Evolutionary conservation across 2,113 vertebrate species (phyloP), one percentile per base, ranked within the genome.

Genomic region (Drymodes brunneopygia): DNA sequence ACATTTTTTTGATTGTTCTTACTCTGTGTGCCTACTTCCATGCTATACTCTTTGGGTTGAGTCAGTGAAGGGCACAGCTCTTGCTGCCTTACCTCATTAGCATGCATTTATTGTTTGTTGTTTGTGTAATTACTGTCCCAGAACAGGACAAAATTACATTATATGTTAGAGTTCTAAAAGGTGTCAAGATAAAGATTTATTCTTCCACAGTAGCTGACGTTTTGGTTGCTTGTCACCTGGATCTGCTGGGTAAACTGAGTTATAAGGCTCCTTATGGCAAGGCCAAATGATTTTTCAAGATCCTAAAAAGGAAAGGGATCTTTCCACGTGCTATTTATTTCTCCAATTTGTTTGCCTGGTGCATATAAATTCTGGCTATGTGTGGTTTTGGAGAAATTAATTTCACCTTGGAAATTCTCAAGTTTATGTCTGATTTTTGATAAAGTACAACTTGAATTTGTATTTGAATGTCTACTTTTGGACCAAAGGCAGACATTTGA

Each of bases 71-170:
- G 73, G 33, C 25, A 82, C 45, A 70, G 90, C 86, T 95, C 74
- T 96, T 96, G 47, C 67, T 97, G 80, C 31, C 60, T 96, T 97
- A 77, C 79, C 83, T 97, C 81, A 94, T 97, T 98, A 97, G 38
- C 75, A 86, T 90, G 67, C 79, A 27, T 95, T 97, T 97, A 90
- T 97, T 92, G 86, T 90, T 80, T 80, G 65, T 94, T 97, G 97
- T 95, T 79, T 92, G 44, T 75, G 67, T 96, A 97, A 97, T 97
- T 97, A 95, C 72, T 92, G 77, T 94, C 75, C 85, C 86, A 69
- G 81, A 96, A 95, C 84, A 96, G 84, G 90, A 77, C 33, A 73
- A 47, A 88, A 69, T 95, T 74, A 74, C 36, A 86, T 95, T 96
- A 92, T 40, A 92, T 82, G 70, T 61, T 81, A 73, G 75, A 58